Percentiles rank a stretch among this genome's conserved stretches.
phyloP scores from a whole-genome alignment of 1,140 invertebrate genomes.

The Leguminivora glycinivorella region DNA sequence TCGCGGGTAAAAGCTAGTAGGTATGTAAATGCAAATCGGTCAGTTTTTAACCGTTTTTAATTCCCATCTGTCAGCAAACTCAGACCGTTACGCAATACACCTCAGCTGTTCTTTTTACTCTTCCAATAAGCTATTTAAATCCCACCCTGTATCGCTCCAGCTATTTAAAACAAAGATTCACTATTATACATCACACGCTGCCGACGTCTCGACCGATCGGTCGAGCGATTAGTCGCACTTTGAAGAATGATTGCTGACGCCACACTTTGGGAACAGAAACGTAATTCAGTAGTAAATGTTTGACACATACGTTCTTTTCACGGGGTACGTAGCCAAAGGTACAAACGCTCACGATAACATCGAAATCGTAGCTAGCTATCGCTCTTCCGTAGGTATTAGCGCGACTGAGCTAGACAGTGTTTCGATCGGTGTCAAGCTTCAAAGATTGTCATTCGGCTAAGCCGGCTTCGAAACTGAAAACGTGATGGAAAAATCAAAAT shows the following conservation, averaged over 20 bases:
- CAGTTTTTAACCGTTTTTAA: not conserved
- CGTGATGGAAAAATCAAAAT: too few species aligned
- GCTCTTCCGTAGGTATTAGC: too few species aligned
- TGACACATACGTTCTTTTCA: conserved; percentile 5
- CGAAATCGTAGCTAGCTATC: too few species aligned
- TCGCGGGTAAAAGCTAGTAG: too few species aligned
- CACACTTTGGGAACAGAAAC: not conserved
- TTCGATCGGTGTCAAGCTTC: too few species aligned
- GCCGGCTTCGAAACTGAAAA: too few species aligned
- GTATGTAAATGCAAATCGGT: too few species aligned
- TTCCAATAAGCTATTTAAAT: conserved; percentile 17
- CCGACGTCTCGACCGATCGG: conserved; percentile 51
- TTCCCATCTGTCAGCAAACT: not conserved
- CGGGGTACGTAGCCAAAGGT: not conserved
- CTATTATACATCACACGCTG: conserved; percentile 51
- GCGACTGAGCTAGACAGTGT: too few species aligned
- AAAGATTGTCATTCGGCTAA: too few species aligned
- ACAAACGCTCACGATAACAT: too few species aligned
- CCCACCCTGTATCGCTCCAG: conserved; percentile 10
- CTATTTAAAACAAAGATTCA: conserved; percentile 34
- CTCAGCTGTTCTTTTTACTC: not conserved
- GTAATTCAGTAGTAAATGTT: not conserved
- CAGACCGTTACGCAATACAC: not conserved
- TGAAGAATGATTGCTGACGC: conserved; percentile 69
- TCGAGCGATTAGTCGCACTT: conserved; percentile 60